Conservation (phyloP, 2,113 vertebrate genomes). For the Misgurnus anguillicaudatus region DNA sequence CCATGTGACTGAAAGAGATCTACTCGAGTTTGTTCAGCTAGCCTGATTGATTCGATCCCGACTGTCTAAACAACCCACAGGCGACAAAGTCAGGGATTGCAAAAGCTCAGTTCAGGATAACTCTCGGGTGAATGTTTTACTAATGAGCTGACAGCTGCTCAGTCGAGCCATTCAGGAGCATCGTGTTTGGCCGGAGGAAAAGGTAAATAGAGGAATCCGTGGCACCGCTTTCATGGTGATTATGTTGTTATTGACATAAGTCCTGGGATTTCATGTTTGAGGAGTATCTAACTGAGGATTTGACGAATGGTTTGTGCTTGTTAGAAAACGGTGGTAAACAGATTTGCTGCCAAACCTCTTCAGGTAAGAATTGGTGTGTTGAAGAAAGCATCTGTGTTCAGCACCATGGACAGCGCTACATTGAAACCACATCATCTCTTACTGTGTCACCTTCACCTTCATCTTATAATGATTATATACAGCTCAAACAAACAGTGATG, state of each 20-base stretch:
- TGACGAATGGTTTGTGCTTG: background rate
- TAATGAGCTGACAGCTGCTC: slow-evolving; percentile 32
- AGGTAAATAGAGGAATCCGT: slow-evolving; percentile 18
- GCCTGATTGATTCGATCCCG: slow-evolving; percentile 1
- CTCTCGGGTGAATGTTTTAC: slow-evolving; percentile 28
- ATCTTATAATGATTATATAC: background rate
- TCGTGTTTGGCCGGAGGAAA: slow-evolving; percentile 3
- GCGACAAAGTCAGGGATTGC: background rate
- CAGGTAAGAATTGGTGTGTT: slow-evolving; percentile 16
- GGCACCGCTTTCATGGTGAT: slow-evolving; percentile 14
- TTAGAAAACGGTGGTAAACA: slow-evolving; percentile 27
- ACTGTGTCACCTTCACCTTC: background rate
- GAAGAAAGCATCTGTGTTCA: slow-evolving; percentile 30
- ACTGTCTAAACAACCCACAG: background rate
- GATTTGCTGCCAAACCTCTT: slow-evolving; percentile 17
- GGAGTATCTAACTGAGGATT: slow-evolving; percentile 7
- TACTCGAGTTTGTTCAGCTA: slow-evolving; percentile 22
- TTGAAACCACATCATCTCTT: background rate
- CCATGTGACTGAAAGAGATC: background rate
- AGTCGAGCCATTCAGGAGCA: slow-evolving; percentile 11
- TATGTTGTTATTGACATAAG: slow-evolving; percentile 31
- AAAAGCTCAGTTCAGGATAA: background rate
- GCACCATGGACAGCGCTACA: slow-evolving; percentile 46
- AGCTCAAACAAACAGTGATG: no score
- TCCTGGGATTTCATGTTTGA: slow-evolving; percentile 10